Evolutionary conservation across 2,113 vertebrate genomes (phyloP).

Genomic region (Cacatua alba): DNA sequence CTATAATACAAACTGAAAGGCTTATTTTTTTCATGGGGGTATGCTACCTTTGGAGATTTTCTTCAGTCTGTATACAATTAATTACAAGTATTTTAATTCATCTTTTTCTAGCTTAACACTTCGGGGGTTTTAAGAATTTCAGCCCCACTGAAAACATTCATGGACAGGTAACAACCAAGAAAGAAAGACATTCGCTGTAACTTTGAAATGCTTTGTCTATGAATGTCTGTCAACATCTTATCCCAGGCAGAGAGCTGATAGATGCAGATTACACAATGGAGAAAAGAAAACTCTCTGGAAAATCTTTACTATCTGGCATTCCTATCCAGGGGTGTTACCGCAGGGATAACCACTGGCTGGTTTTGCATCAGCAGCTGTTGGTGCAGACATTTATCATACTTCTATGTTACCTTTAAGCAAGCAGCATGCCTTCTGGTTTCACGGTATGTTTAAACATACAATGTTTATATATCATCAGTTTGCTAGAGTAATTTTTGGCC

Average conservation of each 20-base stretch:
- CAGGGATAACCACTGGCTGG: background rate
- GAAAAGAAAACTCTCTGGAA: background rate
- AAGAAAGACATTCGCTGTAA: background rate
- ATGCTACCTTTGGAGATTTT: background rate
- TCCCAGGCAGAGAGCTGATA: background rate
- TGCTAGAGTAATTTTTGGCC: background rate
- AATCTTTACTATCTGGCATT: background rate
- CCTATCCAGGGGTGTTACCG: accelerated
- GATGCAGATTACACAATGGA: background rate
- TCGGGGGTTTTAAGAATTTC: background rate
- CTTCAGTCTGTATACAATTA: background rate
- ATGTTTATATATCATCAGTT: background rate
- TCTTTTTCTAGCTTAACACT: background rate
- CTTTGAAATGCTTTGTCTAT: background rate
- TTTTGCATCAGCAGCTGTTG: accelerated
- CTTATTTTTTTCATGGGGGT: background rate
- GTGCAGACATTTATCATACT: background rate
- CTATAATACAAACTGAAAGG: background rate
- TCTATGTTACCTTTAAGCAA: background rate
- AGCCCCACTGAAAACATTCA: background rate
- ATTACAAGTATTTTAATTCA: background rate
- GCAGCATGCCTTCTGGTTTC: background rate
- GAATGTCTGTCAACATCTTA: background rate
- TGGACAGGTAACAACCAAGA: background rate
- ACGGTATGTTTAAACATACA: background rate